These are phyloP conservation scores for Aporophyla lueneburgensis DNA, from an alignment of 2,888 invertebrate species.

Conservation along the genomic window DNA sequence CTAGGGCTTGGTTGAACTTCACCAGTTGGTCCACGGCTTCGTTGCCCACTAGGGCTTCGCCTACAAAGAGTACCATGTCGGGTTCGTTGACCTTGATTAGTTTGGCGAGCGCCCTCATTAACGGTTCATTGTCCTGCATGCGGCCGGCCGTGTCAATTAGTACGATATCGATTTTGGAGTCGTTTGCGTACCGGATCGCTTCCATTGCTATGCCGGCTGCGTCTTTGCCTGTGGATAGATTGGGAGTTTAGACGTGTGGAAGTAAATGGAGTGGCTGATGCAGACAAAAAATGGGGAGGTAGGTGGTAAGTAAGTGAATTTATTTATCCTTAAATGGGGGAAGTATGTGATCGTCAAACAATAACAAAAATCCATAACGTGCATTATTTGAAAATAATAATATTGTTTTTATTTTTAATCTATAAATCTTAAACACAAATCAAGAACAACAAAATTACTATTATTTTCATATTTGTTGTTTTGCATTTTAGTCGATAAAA, in stretches of 20 bases:
- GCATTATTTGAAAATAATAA: no score
- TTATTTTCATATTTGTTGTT: no score
- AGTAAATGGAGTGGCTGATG: neutral
- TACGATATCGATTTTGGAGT: slow-evolving; percentile 96
- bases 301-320: no score
- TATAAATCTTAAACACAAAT: no score
- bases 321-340: no score
- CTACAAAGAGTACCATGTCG: slow-evolving; percentile 99
- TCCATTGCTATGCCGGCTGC: slow-evolving; percentile 99
- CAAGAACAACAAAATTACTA: no score
- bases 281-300: no score
- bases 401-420: no score
- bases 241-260: neutral
- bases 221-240: slow-evolving; percentile 95
- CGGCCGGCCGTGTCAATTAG: slow-evolving; percentile 99
- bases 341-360: no score
- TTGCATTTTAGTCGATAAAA: no score
- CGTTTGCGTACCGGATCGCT: slow-evolving; percentile 97
- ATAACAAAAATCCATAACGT: no score
- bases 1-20: slow-evolving; percentile 99
- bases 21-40: slow-evolving; percentile 99
- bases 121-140: slow-evolving; percentile 99
- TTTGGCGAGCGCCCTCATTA: slow-evolving; percentile 99
- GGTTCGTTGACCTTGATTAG: slow-evolving; percentile 99
- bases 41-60: slow-evolving; percentile 99